Percentiles rank a stretch among this genome's conserved stretches.
phyloP scores from a whole-genome alignment of 2,888 invertebrate genomes.

The Bellardia bayeri region DNA sequence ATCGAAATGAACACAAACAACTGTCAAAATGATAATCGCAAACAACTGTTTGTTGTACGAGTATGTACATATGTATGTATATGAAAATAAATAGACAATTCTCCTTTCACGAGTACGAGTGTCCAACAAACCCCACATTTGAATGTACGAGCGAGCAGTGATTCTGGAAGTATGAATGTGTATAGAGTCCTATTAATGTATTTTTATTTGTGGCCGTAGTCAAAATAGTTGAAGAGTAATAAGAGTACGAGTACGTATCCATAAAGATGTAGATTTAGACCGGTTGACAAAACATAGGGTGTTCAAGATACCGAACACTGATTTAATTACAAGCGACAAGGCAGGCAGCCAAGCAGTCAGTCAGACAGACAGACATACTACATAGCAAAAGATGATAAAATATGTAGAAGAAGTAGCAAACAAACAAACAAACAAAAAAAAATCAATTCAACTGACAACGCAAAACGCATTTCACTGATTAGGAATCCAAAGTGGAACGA shows the following conservation, averaged over 20 bases:
- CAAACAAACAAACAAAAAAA: constrained; percentile 6
- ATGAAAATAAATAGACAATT: constrained; percentile 59
- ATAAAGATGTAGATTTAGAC: constrained; percentile 45
- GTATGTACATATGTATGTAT: constrained; percentile 16
- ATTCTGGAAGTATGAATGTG: constrained; percentile 6
- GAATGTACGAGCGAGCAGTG: constrained; percentile 26
- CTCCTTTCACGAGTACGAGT: constrained; percentile 26
- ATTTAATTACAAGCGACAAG: constrained; percentile 74
- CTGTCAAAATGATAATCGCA: constrained; percentile 82
- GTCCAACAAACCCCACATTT: constrained; percentile 51
- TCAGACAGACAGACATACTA: constrained; percentile 32
- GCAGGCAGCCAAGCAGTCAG: constrained; percentile 35
- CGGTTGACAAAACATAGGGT: constrained; percentile 72
- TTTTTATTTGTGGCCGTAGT: neutral
- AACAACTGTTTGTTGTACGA: constrained; percentile 79
- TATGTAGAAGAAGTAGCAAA: constrained; percentile 66
- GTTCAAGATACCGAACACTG: constrained; percentile 74
- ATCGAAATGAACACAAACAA: constrained; percentile 70
- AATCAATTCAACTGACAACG: constrained; percentile 76
- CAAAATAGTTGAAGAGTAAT: neutral
- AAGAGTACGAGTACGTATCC: neutral
- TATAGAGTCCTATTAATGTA: neutral
- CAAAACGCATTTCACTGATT: constrained; percentile 82
- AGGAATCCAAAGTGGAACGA: constrained; percentile 71
- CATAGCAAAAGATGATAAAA: constrained; percentile 30